phyloP scores from a whole-genome alignment of 2,888 invertebrate genomes.

The Rotaria socialis region DNA sequence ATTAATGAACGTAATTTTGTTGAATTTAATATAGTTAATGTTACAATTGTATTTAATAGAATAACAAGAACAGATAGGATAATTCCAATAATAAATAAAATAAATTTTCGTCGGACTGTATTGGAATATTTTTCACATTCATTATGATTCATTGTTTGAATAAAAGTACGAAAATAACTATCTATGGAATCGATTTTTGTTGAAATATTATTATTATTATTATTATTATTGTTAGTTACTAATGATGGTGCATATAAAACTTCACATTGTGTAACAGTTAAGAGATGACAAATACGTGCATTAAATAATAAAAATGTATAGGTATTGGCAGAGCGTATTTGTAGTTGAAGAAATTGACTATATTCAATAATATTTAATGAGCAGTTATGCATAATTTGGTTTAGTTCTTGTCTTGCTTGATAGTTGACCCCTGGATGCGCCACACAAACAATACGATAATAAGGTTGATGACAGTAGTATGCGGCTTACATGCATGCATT shows the following conservation, averaged over 20 bases:
- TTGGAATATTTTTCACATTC: conserved; percentile 45
- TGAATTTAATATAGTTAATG: conserved; percentile 41
- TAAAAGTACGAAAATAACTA: neutral
- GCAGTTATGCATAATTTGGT: neutral
- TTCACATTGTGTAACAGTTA: neutral
- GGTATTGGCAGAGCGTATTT: neutral
- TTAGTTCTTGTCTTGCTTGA: conserved; percentile 19
- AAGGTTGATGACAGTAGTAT: neutral
- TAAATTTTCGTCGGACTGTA: conserved; percentile 39
- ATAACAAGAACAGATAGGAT: conserved; percentile 37
- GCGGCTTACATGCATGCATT: neutral
- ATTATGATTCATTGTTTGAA: conserved; percentile 22
- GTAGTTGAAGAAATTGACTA: neutral
- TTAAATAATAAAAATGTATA: conserved; percentile 19
- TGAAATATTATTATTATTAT: neutral
- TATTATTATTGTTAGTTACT: neutral
- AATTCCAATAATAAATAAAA: conserved; percentile 38
- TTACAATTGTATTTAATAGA: conserved; percentile 27
- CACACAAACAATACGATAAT: neutral
- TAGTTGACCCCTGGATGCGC: neutral
- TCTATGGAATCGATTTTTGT: neutral
- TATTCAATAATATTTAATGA: neutral
- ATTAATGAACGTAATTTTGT: conserved; percentile 32
- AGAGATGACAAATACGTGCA: neutral
- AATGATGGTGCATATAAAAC: neutral